A percentile compares a stretch with the other conserved stretches of the same genome.
phyloP scores from a whole-genome alignment of 2,797 vertebrate genomes.

The Poecilia picta region DNA sequence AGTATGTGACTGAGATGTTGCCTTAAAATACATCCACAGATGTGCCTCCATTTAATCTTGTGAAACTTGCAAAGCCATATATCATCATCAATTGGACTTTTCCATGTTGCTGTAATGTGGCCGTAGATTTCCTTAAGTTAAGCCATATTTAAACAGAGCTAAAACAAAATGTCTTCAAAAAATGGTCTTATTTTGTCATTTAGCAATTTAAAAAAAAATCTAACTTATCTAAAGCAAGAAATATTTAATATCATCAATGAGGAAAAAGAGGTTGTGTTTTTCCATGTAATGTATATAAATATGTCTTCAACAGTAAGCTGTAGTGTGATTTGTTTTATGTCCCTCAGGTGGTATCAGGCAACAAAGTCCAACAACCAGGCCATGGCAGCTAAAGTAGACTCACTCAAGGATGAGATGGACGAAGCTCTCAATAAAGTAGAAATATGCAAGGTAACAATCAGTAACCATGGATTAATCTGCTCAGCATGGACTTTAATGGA shows the following conservation, averaged over 20 bases:
- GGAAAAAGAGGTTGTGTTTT: not conserved
- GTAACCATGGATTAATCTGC: not conserved
- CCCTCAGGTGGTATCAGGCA: constrained; percentile 88
- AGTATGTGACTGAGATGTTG: not conserved
- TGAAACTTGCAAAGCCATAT: not conserved
- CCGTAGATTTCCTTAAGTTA: too few relatives aligned
- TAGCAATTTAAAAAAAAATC: not conserved
- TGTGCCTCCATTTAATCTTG: not conserved
- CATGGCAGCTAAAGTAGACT: constrained; percentile 91
- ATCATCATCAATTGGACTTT: not conserved
- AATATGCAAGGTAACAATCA: constrained; percentile 90
- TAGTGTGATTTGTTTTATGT: constrained; percentile 8
- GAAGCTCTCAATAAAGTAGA: constrained; percentile 98
- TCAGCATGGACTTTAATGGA: not conserved
- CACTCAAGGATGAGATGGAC: constrained; percentile 96
- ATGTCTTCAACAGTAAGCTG: not conserved
- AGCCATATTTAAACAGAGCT: not conserved
- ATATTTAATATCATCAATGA: not conserved
- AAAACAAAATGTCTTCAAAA: not conserved
- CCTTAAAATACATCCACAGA: not conserved
- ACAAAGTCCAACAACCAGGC: constrained; percentile 91
- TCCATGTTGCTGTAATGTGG: not conserved
- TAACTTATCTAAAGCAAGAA: not conserved
- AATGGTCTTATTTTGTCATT: not conserved
- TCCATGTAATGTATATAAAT: not conserved